Evolutionary conservation across 2,113 vertebrate species (phyloP).

Genomic region (Otocyon megalotis): DNA sequence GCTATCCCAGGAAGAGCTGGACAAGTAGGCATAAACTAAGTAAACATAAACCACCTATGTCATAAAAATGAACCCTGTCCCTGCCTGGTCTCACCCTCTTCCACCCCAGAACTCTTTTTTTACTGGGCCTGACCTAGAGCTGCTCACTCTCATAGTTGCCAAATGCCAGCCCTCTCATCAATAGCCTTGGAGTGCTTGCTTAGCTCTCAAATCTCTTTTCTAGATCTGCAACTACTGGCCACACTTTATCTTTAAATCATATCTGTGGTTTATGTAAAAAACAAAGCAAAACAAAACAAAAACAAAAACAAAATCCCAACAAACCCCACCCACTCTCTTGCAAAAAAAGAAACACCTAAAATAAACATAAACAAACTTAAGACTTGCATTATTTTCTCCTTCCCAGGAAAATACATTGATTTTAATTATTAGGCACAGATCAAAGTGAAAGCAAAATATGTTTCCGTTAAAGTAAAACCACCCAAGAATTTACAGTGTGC

Average conservation of each 20-base stretch:
- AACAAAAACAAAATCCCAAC: not conserved
- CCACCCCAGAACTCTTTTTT: not conserved
- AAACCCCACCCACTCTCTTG: not conserved
- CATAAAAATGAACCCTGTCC: not conserved
- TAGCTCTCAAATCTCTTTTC: not conserved
- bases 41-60: too few relatives aligned
- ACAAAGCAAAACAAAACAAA: not conserved
- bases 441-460: slow-evolving; percentile 57
- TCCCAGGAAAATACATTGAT: slow-evolving; percentile 34
- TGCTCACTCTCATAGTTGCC: not conserved
- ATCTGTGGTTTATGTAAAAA: slow-evolving; percentile 45
- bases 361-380: not conserved
- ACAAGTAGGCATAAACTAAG: not conserved
- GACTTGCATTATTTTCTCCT: slow-evolving; percentile 16
- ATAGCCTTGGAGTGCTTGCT: not conserved
- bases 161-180: not conserved
- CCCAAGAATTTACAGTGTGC: not conserved
- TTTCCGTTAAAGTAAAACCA: not conserved
- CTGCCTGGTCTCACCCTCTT: not conserved
- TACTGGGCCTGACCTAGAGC: not conserved
- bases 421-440: slow-evolving; percentile 44
- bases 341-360: not conserved
- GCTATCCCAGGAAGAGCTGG: not conserved
- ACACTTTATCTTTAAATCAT: not conserved
- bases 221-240: not conserved